phyloP scores from a whole-genome alignment of 2,797 vertebrate genomes.

The Pangasius krempfi region DNA sequence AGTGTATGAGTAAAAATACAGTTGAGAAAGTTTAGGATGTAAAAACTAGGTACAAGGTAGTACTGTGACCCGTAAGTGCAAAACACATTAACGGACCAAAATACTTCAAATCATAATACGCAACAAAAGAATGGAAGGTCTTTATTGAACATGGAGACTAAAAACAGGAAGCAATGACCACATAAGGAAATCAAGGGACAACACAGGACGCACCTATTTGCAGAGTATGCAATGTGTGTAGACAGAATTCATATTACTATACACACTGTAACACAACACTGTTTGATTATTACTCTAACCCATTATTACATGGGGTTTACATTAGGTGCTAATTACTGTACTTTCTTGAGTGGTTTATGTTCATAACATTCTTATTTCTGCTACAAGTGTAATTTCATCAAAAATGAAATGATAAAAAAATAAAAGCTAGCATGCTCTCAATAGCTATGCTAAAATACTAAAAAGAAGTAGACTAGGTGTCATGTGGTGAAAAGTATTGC shows the following conservation, averaged over 20 bases:
- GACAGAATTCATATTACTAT: background rate
- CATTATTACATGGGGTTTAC: background rate
- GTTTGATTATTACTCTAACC: background rate
- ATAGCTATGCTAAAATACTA: background rate
- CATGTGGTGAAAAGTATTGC: background rate
- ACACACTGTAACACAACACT: background rate
- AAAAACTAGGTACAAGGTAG: no score
- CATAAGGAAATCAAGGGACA: background rate
- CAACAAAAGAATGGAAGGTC: background rate
- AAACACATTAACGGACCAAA: background rate
- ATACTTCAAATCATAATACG: background rate
- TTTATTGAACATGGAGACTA: no score
- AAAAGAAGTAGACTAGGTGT: background rate
- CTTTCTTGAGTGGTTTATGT: background rate
- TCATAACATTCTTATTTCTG: constrained; percentile 5
- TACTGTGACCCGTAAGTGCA: background rate
- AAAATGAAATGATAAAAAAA: background rate
- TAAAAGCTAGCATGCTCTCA: background rate
- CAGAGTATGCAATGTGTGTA: background rate
- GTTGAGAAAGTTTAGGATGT: no score
- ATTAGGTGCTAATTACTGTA: background rate
- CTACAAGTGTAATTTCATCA: background rate
- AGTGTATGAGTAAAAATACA: background rate
- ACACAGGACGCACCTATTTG: background rate
- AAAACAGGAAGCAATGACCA: background rate